Base-by-base conservation (phyloP, 2,888 invertebrate species). In the Nephrocerus scutellatus region DNA sequence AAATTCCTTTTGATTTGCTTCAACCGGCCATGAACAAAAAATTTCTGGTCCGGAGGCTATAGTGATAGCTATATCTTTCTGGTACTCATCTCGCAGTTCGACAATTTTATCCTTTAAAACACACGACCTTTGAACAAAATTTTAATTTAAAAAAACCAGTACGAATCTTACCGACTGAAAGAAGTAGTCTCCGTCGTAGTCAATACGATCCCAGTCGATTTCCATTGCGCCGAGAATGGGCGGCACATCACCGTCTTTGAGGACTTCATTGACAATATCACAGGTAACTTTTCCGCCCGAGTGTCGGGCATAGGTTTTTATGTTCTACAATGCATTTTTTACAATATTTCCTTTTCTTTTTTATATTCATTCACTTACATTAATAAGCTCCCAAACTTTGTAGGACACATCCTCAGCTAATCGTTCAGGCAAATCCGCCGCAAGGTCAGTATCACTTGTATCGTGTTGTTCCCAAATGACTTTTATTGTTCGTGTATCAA, bases 381-480 rank as follows among this genome's bases (percentile, higher is more conserved):
- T 68, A 12, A 60, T 51, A 3, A 68, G 33, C 42, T 68, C 68
- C 68, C 68, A 68, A 14, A 69, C 36, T 47, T 65, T 67, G 43
- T 68, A 69, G 6, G 68, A 62, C 4, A 55, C 65, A 54, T 68
- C 68, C 44, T 69, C 68, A 0, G 69, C 68, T 5, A 69, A 39
- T 1, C 59, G 55, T 0, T 63, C 53, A 33, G 60, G 62, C 5
- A 67, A 60, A 18, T 68, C 69, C 12, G 57, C 51, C 0, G 59
- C 55, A 5, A 69, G 44, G 22, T 66, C 68, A 6, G 60, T 60
- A 43, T 66, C 67, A 22, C 60, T 63, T 38, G 63, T 62, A 29
- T 68, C 65, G 43, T 66, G 59, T 44, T 69, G 69, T 39, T 69
- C 69, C 68, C 69, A 69, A 26, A 68, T 62, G 7, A 66, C 61